Evolutionary conservation across 2,888 invertebrate genomes (phyloP).

Genomic region (Dasysyrphus albostriatus): DNA sequence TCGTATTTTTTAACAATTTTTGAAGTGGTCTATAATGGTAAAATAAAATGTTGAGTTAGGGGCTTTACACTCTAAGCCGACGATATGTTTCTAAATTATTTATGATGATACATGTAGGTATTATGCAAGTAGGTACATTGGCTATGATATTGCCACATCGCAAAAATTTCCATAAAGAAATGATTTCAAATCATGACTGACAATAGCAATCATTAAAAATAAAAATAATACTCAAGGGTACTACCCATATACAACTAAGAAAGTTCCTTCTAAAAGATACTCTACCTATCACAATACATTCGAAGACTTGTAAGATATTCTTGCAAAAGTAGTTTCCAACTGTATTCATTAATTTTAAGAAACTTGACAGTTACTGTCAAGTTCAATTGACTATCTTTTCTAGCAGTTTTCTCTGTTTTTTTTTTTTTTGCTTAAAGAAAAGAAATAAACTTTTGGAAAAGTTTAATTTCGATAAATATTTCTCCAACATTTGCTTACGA

Average conservation of each 20-base stretch:
- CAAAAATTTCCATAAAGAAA: too few species aligned
- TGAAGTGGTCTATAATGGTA: too few species aligned
- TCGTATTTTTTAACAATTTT: too few species aligned
- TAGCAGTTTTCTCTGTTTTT: background rate
- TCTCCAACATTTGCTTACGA: background rate
- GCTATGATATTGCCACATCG: too few species aligned
- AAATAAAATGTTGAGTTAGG: too few species aligned
- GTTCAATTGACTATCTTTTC: conserved; percentile 73
- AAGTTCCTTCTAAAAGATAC: background rate
- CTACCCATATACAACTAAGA: background rate
- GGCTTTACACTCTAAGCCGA: too few species aligned
- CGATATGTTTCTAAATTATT: too few species aligned
- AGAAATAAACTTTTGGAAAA: conserved; percentile 44
- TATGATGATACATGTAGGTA: too few species aligned
- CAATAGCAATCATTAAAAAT: background rate
- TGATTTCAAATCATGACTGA: too few species aligned
- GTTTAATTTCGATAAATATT: conserved; percentile 15
- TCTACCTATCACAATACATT: conserved; percentile 6
- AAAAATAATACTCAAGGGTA: background rate
- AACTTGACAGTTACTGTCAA: conserved; percentile 76
- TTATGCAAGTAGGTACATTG: too few species aligned
- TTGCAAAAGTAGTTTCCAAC: conserved; percentile 6
- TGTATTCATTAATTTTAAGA: conserved; percentile 72
- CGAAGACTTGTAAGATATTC: conserved; percentile 33
- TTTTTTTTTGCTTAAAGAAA: conserved; percentile 3